Base-by-base conservation (phyloP, 2,797 vertebrate species). In the Eremophila alpestris region DNA sequence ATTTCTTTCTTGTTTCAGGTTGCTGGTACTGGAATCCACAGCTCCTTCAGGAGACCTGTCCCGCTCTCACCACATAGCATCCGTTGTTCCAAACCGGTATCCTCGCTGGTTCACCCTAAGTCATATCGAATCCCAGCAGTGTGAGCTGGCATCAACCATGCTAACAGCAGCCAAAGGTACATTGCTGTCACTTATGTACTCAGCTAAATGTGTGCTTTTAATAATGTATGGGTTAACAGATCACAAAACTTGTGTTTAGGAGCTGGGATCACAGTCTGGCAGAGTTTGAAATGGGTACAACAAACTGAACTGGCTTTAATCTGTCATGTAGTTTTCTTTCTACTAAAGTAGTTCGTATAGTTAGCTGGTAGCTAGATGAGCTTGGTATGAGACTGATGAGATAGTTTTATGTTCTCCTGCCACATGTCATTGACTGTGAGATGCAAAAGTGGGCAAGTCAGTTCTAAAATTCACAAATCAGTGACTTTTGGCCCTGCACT, bases 91-190 rank as follows among this genome's bases (percentile, higher is more conserved):
- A 95, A 99, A 99, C 97, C 98, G 99, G 55, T 99, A 99, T 97
- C 99, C 99, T 36, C 99, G 99, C 89, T 99, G 99, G 99, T 99
- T 99, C 98, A 99, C 99, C 64, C 98, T 99, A 95, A 99, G 99
- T 98, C 99, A 99, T 98, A 99, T 99, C 32, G 99, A 99, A 97
- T 99, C 99, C 92, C 99, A 99, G 98, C 99, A 99, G 97, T 99
- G 99, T 98, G 99, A 99, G 97, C 98, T 99, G 98, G 99, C 99
- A 41, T 99, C 99, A 38, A 99, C 99, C 96, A 99, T 99, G 99
- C 98, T 99, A 93, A 99, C 99, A 81, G 99, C 99, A 96, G 99
- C 99, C 98, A 99, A 99, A 99, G 99, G 99, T 99, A 98, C 82
- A n/a, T 45, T 59, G 32, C 52, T 92, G 38, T 88, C 83, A 80